Evolutionary conservation across 2,797 vertebrate species (phyloP).

Genomic region (Eulemur mongoz): DNA sequence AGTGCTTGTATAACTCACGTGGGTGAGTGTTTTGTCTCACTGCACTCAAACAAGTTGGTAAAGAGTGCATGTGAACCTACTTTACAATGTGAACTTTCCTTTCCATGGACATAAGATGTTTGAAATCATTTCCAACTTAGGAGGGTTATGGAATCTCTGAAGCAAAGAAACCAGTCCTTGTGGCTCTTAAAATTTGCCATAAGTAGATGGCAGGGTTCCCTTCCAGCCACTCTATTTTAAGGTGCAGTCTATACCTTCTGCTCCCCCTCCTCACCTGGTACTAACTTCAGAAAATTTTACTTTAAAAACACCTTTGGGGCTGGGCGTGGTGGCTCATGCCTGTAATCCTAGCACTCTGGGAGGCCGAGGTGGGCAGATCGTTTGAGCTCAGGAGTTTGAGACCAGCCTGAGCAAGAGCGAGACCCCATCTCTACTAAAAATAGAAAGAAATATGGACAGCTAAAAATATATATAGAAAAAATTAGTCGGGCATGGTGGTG

Average conservation of each 20-base stretch:
- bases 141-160: not conserved
- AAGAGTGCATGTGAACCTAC: not conserved
- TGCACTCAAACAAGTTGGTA: not conserved
- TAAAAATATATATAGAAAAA: no score
- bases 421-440: no score
- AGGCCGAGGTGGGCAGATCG: no score
- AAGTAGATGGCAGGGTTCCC: rapidly evolving
- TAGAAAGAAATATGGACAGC: no score
- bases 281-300: not conserved
- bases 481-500: no score
- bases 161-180: not conserved
- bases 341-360: no score
- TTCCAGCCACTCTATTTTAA: not conserved
- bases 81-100: no score
- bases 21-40: not conserved
- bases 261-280: rapidly evolving
- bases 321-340: no score
- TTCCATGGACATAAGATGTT: not conserved
- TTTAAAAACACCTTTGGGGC: not conserved
- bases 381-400: no score
- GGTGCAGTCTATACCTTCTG: not conserved
- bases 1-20: no score
- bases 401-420: no score
- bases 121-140: not conserved
- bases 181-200: not conserved